Percentiles rank a stretch among this genome's conserved stretches.
These are phyloP conservation scores for Eurystomus gularis DNA, from an alignment of 2,113 vertebrate genomes.

Conservation along the genomic window DNA sequence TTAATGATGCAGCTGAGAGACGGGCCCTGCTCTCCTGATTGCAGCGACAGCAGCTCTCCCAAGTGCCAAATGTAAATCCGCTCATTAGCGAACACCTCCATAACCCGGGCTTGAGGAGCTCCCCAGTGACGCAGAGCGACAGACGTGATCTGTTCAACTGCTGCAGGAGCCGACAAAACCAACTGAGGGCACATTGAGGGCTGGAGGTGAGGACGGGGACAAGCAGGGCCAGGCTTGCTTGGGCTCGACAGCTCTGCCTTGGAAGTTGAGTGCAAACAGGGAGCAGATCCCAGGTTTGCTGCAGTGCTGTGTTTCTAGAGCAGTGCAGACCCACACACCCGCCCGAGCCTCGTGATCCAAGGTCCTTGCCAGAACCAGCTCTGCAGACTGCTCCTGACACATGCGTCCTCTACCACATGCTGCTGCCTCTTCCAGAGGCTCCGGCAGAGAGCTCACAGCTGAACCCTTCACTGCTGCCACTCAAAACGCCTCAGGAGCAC, in stretches of 20 bases:
- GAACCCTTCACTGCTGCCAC: not conserved
- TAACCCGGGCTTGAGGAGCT: not conserved
- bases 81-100: not conserved
- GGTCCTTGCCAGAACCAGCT: not conserved
- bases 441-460: not conserved
- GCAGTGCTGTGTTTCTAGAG: not conserved
- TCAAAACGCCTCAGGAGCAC: not conserved
- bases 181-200: not conserved
- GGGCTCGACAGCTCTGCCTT: not conserved
- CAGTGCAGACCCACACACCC: accelerated
- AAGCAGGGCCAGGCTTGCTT: not conserved
- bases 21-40: not conserved
- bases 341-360: not conserved
- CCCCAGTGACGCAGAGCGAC: not conserved
- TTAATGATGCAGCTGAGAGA: not conserved
- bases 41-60: not conserved
- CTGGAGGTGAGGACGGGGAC: not conserved
- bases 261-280: not conserved
- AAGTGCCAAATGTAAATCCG: not conserved
- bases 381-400: not conserved
- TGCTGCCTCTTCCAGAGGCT: not conserved
- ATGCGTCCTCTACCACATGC: not conserved
- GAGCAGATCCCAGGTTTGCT: not conserved
- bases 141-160: accelerated
- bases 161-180: not conserved